Percentiles rank a stretch among this genome's conserved stretches.
Conservation (phyloP, 2,888 invertebrate species). For the Blomia tropicalis region DNA sequence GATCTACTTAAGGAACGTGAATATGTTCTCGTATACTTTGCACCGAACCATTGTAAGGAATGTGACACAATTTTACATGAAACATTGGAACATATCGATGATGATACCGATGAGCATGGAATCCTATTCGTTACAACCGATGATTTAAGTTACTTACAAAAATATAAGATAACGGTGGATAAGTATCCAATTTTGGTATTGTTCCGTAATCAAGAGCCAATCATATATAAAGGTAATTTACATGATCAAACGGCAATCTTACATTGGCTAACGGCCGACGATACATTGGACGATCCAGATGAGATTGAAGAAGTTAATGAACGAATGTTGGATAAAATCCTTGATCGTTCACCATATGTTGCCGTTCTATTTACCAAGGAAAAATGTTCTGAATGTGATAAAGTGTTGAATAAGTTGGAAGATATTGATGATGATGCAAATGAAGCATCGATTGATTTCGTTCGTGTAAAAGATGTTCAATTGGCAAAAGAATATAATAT, state of each 20-base stretch:
- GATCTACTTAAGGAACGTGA: slow-evolving; percentile 74
- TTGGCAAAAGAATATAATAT: slow-evolving; percentile 74
- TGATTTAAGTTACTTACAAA: slow-evolving; percentile 53
- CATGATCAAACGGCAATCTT: slow-evolving; percentile 62
- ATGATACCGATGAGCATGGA: slow-evolving; percentile 77
- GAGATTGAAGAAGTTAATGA: slow-evolving; percentile 80
- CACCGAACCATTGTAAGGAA: slow-evolving; percentile 49
- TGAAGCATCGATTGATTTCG: slow-evolving; percentile 73
- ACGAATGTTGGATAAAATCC: slow-evolving; percentile 72
- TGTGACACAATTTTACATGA: slow-evolving; percentile 70
- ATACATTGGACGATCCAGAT: slow-evolving; percentile 74
- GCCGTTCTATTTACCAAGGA: slow-evolving; percentile 79
- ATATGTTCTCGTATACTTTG: slow-evolving; percentile 80
- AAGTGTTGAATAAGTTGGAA: slow-evolving; percentile 69
- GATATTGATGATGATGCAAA: slow-evolving; percentile 86
- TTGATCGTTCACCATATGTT: slow-evolving; percentile 68
- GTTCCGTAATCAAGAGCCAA: slow-evolving; percentile 76
- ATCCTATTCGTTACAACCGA: slow-evolving; percentile 86
- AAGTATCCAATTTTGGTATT: slow-evolving; percentile 67
- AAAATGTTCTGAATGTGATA: slow-evolving; percentile 73
- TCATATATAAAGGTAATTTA: slow-evolving; percentile 51
- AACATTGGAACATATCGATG: slow-evolving; percentile 67
- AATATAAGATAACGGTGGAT: slow-evolving; percentile 57
- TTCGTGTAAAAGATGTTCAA: slow-evolving; percentile 74
- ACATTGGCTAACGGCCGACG: slow-evolving; percentile 76